These are phyloP conservation scores for Condylura cristata DNA, from an alignment of 2,113 vertebrate genomes.

Conservation along the genomic window DNA sequence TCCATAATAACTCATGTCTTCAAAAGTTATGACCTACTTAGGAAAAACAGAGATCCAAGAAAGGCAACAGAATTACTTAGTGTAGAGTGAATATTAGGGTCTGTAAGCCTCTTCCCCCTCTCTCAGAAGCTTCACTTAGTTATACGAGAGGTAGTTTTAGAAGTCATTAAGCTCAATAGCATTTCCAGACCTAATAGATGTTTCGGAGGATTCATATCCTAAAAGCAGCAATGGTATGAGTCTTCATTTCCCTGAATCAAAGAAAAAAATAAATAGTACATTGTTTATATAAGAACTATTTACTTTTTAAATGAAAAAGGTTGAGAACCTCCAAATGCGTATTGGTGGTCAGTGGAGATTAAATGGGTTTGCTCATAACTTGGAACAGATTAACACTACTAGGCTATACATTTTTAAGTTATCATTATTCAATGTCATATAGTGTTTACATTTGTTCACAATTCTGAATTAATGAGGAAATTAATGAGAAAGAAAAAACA, in stretches of 20 bases:
- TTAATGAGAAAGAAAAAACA: slow-evolving; percentile 73
- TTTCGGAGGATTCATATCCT: neutral
- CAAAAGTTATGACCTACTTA: neutral
- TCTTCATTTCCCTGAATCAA: slow-evolving; percentile 21
- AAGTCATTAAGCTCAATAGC: neutral
- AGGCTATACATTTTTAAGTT: slow-evolving; percentile 59
- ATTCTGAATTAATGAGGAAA: slow-evolving; percentile 74
- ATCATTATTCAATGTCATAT: slow-evolving; percentile 65
- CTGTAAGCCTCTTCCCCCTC: neutral
- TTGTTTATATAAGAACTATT: slow-evolving; percentile 21
- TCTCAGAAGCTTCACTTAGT: neutral
- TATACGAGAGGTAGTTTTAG: neutral
- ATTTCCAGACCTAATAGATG: neutral
- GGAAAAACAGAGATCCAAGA: neutral
- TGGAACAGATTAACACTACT: neutral
- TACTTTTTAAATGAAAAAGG: slow-evolving; percentile 11
- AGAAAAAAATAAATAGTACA: neutral
- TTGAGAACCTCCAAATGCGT: neutral
- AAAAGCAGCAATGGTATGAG: neutral
- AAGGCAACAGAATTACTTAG: neutral
- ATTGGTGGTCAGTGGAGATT: neutral
- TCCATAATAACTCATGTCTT: neutral
- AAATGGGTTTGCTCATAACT: neutral
- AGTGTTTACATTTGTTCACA: slow-evolving; percentile 65
- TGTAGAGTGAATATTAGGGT: neutral